Evolutionary conservation across 2,113 vertebrate genomes (phyloP), one percentile per base, ranked within the genome.

Genomic region (Andinoacara biseriatus): DNA sequence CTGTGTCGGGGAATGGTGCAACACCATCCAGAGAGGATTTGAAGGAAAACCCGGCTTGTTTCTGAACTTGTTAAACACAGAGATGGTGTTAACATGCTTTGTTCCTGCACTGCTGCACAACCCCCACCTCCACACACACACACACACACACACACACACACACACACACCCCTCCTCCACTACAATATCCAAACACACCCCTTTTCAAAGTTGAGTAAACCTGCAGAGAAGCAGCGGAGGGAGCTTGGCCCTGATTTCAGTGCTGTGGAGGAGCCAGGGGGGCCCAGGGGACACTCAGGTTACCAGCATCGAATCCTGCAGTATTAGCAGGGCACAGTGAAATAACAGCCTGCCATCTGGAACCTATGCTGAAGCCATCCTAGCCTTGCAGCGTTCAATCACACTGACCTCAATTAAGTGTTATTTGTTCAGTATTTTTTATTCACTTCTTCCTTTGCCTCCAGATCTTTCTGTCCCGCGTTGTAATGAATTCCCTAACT

Each of bases 321-420:
- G 87, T 91, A 95, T 95, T 95, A 95, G 90, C 92, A 87, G 89
- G 89, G 90, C 92, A 93, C 90, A 86, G 90, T 93, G 92, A 95
- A 97, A 96, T 95, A 96, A 96, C 94, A 96, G 92, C 89, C 94
- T 94, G 94, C 96, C 96, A 96, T 96, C 94, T 96, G 95, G 92
- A 96, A 93, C 90, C 90, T 62, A 92, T 93, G 89, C 90, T 89
- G 87, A 89, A 88, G 78, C 94, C 89, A 60, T 84, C 89, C 86
- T 82, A 84, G 90, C 91, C 93, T 90, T 26, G 83, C 84, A 89
- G 81, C 67, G 76, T 85, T 93, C 92, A 90, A 92, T 95, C 93
- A 92, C 83, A 78, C 91, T 94, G 91, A 91, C 93, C 93, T 94
- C 94, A 94, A 94, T 96, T 95, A 94, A 94, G 92, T 92, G 91